A percentile compares a stretch with the other conserved stretches of the same genome.
Evolutionary conservation across 2,113 vertebrate genomes (phyloP).

Genomic region (Ictalurus furcatus): DNA sequence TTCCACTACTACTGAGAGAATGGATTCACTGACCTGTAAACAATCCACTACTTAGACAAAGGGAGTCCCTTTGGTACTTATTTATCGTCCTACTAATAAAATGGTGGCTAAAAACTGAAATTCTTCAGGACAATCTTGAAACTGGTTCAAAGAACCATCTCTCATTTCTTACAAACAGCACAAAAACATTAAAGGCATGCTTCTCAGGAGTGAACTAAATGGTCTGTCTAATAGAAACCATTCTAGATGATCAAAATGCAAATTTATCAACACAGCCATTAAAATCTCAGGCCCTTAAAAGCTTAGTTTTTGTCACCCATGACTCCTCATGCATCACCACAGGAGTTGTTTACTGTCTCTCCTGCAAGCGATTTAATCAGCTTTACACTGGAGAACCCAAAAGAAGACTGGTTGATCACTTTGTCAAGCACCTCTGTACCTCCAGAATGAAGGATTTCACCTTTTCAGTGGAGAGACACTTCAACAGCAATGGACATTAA

Average conservation of each 20-base stretch:
- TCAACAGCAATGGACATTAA: background rate
- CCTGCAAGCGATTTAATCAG: background rate
- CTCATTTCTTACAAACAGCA: background rate
- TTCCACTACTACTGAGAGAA: background rate
- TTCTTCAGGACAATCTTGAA: background rate
- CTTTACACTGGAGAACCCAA: background rate
- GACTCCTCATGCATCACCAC: background rate
- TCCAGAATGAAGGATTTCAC: background rate
- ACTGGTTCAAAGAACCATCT: background rate
- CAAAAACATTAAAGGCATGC: background rate
- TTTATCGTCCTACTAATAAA: background rate
- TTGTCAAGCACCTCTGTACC: background rate
- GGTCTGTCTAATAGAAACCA: background rate
- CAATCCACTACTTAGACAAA: background rate
- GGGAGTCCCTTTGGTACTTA: background rate
- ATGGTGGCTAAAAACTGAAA: background rate
- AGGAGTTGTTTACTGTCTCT: background rate
- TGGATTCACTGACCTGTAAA: background rate
- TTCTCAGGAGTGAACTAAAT: background rate
- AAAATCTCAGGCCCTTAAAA: background rate
- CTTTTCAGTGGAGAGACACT: background rate
- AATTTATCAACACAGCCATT: background rate
- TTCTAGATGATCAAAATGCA: background rate
- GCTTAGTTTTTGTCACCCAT: background rate
- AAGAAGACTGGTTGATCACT: background rate